Base-by-base conservation (phyloP, 2,113 vertebrate species). In the Erinaceus europaeus region DNA sequence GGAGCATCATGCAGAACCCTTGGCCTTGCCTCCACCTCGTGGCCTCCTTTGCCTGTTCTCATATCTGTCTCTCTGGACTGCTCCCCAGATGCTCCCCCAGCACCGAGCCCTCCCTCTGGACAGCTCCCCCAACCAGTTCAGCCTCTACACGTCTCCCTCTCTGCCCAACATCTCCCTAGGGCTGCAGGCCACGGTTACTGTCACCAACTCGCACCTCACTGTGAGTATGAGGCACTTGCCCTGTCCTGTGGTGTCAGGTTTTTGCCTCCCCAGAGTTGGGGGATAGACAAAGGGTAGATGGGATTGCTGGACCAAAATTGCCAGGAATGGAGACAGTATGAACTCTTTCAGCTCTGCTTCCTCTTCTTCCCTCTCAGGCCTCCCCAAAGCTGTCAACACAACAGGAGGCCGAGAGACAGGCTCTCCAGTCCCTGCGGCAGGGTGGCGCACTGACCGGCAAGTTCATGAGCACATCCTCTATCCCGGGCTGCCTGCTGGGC, bases 91-190 rank as follows among this genome's bases (percentile, higher is more conserved):
- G 94, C 97, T 98, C 77, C 98, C 98, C 87, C 98, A 98, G 86
- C 98, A 98, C 94, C 98, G 96, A 78, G 97, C 98, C 27, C 96
- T 99, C 92, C 96, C 98, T 55, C 95, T 98, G 93, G 99, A 99
- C 74, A 98, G 98, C 86, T 97, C 97, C 29, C 95, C 98, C 88
- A 98, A 97, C 95, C 98, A 98, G 77, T 97, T 99, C 91, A 99
- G 97, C 91, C 98, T 99, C 91, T 99, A 99, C 96, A 99, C 98
- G 15, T 99, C 99, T 77, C 99, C 99, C 0, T 99, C 99, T 53
- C 97, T 99, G 93, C 99, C 99, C 87, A 99, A 99, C 92, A 99
- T 99, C 96, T 99, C 98, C 93, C 95, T 99, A 96, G 98, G 99
- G 83, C 98, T 99, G 86, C 98, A 98, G 79, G 98, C 97, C 92